Base-by-base conservation (phyloP, 2,888 invertebrate genomes). In the Dicyrtomina minuta region DNA sequence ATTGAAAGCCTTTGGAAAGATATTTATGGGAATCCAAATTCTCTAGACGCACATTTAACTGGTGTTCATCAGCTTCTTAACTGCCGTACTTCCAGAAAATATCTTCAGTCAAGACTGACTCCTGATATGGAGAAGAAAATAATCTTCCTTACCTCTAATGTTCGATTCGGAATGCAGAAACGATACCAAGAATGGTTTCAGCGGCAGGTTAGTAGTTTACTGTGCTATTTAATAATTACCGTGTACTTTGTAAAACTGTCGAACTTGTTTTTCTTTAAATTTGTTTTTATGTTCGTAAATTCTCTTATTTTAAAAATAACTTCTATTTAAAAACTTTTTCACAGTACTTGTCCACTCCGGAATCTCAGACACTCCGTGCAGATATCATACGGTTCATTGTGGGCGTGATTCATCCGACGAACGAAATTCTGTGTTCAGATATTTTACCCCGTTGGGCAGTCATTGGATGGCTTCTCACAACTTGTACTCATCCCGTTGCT, bases 171-270 rank as follows among this genome's bases (percentile, higher is more conserved):
- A 17, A 89, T 91, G 80, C 94, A 94, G 81, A 94, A 94, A 83
- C 87, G 93, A 70, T 92, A 95, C 81, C 93, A 95, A 83, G 94
- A 95, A 80, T 96, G 95, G 95, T 93, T 95, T 83, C 93, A 93
- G 83, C 86, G 90, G 79, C 85, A 86, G 84, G 86, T 86, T 77
- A 72, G 72, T 44, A n/a, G n/a, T n/a, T n/a, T n/a, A n/a, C n/a
- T n/a, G n/a, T n/a, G n/a, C n/a, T n/a, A n/a, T n/a, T n/a, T n/a
- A n/a, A n/a, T n/a, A n/a, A n/a, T n/a, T n/a, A n/a, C n/a, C n/a
- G n/a, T n/a, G n/a, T n/a, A 33, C 33, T 33, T 33, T 33, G 8
- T 5, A 33, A 33, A 33, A 8, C 33, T 33, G 33, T 33, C 8
- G 3, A 33, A 3, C 8, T 8, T 33, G 33, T 33, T 33, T 33